These are phyloP conservation scores for Drosophila ezoana DNA, from an alignment of 2,888 invertebrate species.

Conservation along the genomic window DNA sequence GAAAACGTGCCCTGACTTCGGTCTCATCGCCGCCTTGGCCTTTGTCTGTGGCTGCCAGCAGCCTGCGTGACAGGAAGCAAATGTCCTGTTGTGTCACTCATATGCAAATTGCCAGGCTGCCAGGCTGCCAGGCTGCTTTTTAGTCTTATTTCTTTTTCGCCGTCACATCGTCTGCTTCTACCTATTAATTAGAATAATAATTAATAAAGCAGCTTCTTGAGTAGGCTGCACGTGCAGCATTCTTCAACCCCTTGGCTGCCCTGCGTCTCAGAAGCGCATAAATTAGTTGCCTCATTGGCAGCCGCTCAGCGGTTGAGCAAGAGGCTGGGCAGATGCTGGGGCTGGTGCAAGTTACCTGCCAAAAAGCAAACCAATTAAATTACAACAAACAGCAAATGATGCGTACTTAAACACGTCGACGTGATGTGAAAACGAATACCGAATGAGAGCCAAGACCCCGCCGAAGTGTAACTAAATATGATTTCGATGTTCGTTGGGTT, in stretches of 20 bases:
- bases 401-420: constrained; percentile 81
- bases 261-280: constrained; percentile 45
- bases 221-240: constrained; percentile 60
- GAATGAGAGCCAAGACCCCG: constrained; percentile 16
- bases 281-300: constrained; percentile 73
- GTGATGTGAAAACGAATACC: constrained; percentile 61
- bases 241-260: constrained; percentile 53
- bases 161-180: constrained; percentile 48
- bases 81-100: constrained; percentile 81
- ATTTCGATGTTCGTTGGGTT: constrained; percentile 39
- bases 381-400: constrained; percentile 76
- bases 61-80: constrained; percentile 74
- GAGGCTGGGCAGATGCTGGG: constrained; percentile 9
- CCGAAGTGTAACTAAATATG: constrained; percentile 65
- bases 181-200: constrained; percentile 81
- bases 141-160: constrained; percentile 14
- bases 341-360: constrained; percentile 52
- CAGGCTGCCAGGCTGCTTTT: constrained; percentile 26
- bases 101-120: constrained; percentile 75
- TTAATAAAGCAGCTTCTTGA: constrained; percentile 76
- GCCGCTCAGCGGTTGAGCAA: constrained; percentile 1
- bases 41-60: constrained; percentile 33
- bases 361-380: constrained; percentile 77
- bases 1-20: constrained; percentile 58
- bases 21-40: constrained; percentile 46